A percentile compares a stretch with the other conserved stretches of the same genome.
Conservation (phyloP, 2,797 vertebrate species). For the Microchirus variegatus region DNA sequence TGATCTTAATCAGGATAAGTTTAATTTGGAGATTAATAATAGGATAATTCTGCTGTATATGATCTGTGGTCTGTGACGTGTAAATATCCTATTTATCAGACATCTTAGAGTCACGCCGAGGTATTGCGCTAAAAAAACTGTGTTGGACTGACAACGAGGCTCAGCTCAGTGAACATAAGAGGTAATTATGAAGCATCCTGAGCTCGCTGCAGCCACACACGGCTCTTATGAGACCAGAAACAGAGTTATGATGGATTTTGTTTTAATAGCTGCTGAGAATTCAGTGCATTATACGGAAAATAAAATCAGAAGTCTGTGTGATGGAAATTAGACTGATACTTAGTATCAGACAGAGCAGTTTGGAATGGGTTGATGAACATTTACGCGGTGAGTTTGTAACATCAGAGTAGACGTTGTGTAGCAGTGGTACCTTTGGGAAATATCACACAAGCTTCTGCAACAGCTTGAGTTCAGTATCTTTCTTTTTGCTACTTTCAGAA, state of each 20-base stretch:
- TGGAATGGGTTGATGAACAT: background rate
- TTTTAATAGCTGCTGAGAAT: conserved; percentile 3
- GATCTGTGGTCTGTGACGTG: conserved; percentile 29
- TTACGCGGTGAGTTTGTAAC: background rate
- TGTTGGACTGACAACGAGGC: conserved; percentile 14
- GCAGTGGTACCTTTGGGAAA: conserved; percentile 8
- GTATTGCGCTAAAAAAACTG: conserved; percentile 31
- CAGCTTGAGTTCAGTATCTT: background rate
- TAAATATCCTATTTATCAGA: conserved; percentile 40
- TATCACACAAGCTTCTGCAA: background rate
- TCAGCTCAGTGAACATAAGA: conserved; percentile 20
- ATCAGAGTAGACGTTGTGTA: background rate
- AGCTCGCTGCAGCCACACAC: conserved; percentile 4
- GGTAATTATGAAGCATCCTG: conserved; percentile 22
- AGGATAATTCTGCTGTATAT: conserved; percentile 52
- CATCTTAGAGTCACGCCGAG: conserved; percentile 21
- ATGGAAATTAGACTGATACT: background rate
- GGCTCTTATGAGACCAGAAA: background rate
- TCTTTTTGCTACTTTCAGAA: background rate
- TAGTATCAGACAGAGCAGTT: background rate
- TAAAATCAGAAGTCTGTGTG: background rate
- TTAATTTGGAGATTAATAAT: conserved; percentile 59
- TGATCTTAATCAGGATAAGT: conserved; percentile 59
- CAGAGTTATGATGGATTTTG: background rate
- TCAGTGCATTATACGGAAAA: background rate